These are phyloP conservation scores for Lophura swinhoii DNA, from an alignment of 2,797 vertebrate species.

Conservation along the genomic window DNA sequence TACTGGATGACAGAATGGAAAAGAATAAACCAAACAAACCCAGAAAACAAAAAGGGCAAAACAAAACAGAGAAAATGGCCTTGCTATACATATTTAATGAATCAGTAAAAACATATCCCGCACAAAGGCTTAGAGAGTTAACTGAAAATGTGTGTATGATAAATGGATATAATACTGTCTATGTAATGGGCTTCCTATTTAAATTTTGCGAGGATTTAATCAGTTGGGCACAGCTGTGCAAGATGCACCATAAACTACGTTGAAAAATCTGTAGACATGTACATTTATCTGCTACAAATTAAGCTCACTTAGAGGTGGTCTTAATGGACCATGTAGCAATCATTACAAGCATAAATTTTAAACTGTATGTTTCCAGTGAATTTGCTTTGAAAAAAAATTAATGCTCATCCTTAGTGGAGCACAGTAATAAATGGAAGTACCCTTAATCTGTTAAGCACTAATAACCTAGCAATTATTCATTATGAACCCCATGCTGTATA, in stretches of 20 bases:
- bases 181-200: conserved; percentile 88
- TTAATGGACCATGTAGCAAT: conserved; percentile 87
- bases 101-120: conserved; percentile 35
- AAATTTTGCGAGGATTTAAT: conserved; percentile 87
- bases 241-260: conserved; percentile 84
- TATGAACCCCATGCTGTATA: conserved; percentile 75
- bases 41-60: conserved; percentile 48
- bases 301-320: conserved; percentile 88
- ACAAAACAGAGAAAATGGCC: conserved; percentile 53
- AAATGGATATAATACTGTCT: conserved; percentile 84
- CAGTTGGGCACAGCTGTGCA: conserved; percentile 85
- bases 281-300: conserved; percentile 89
- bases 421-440: conserved; percentile 82
- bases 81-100: conserved; percentile 75
- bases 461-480: conserved; percentile 82
- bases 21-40: conserved; percentile 27
- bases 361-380: conserved; percentile 83
- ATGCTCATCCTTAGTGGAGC: conserved; percentile 76
- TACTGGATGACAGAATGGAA: neutral
- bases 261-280: conserved; percentile 86
- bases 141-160: conserved; percentile 77
- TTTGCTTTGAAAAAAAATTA: conserved; percentile 82
- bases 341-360: conserved; percentile 86
- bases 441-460: conserved; percentile 83
- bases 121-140: conserved; percentile 71